Percentiles rank a stretch among this genome's conserved stretches.
These are phyloP conservation scores for Atta cephalotes DNA, from an alignment of 1,140 invertebrate genomes.

Conservation along the genomic window DNA sequence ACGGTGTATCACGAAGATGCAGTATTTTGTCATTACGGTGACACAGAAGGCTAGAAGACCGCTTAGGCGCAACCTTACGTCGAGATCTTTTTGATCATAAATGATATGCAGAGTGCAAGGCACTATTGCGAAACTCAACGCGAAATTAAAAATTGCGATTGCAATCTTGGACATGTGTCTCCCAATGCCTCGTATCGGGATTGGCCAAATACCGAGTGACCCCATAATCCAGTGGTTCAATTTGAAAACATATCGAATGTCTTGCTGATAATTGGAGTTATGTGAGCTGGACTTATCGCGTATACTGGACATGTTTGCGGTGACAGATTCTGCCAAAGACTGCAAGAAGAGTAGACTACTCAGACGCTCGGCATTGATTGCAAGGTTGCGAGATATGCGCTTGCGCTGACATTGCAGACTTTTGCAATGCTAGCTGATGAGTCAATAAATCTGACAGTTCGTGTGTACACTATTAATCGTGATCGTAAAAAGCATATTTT, in stretches of 20 bases:
- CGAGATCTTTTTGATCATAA: slow-evolving; percentile 41
- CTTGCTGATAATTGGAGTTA: slow-evolving; percentile 47
- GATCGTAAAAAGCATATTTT: neutral
- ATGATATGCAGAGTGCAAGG: slow-evolving; percentile 54
- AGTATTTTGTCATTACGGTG: slow-evolving; percentile 57
- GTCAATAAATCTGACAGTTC: neutral
- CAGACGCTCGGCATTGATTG: slow-evolving; percentile 39
- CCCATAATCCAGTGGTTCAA: slow-evolving; percentile 45
- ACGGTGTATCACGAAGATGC: slow-evolving; percentile 9
- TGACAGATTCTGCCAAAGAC: neutral
- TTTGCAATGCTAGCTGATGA: neutral
- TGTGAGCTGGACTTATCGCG: neutral
- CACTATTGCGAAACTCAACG: slow-evolving; percentile 51
- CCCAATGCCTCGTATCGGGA: neutral
- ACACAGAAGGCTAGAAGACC: slow-evolving; percentile 51
- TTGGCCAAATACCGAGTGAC: slow-evolving; percentile 71
- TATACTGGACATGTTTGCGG: neutral
- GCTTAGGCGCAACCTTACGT: slow-evolving; percentile 25
- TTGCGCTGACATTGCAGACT: neutral
- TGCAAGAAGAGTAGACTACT: slow-evolving; percentile 6
- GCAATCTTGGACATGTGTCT: slow-evolving; percentile 17
- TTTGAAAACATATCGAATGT: slow-evolving; percentile 44
- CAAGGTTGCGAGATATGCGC: neutral
- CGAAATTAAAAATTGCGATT: slow-evolving; percentile 26
- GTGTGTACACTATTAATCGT: slow-evolving; percentile 1